Evolutionary conservation across 2,888 invertebrate species (phyloP), one percentile per base, ranked within the genome.

Genomic region (Watsonalla cultraria): DNA sequence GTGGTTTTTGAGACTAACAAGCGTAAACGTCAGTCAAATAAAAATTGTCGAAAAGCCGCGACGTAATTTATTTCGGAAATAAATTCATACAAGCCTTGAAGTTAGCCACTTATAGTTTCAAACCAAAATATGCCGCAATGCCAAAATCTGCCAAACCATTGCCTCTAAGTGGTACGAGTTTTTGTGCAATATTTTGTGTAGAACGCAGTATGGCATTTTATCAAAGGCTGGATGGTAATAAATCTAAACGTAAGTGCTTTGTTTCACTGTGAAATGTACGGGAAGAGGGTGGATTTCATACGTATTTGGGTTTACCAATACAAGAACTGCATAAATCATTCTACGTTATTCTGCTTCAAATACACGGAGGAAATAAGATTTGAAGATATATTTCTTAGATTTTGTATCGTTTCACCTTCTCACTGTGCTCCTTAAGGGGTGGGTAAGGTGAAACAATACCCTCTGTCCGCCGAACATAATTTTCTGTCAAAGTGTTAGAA

Each of bases 141-240:
- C 42, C 42, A 42, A 42, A 8, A 11, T 11, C 42, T 11, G 11
- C 42, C 42, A 11, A 42, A 42, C 42, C 11, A 5, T 42, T 37
- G 7, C 7, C 7, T 42, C 11, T 42, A 42, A 42, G 42, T 42
- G 9, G 37, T 8, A 37, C 37, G 11, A 42, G 11, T 11, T 42
- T 42, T 11, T 8, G 11, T 46, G 50, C 62, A 58, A 62, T 72
- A 70, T 70, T 65, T 70, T 62, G 70, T 57, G 47, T 51, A 57
- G 45, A 52, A 45, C 54, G 58, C 72, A 70, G 68, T 62, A 58
- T 57, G 58, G 65, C 70, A 42, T 8, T 42, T 60, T 72, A 71
- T 71, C 71, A 71, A 64, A 51, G 56, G 60, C 53, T 51, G 55
- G 56, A 70, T 63, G 47, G 65, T 62, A 61, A 68, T 71, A 71